A percentile compares a stretch with the other conserved stretches of the same genome.
These are phyloP conservation scores for Laticauda colubrina DNA, from an alignment of 2,113 vertebrate genomes.

Conservation along the genomic window DNA sequence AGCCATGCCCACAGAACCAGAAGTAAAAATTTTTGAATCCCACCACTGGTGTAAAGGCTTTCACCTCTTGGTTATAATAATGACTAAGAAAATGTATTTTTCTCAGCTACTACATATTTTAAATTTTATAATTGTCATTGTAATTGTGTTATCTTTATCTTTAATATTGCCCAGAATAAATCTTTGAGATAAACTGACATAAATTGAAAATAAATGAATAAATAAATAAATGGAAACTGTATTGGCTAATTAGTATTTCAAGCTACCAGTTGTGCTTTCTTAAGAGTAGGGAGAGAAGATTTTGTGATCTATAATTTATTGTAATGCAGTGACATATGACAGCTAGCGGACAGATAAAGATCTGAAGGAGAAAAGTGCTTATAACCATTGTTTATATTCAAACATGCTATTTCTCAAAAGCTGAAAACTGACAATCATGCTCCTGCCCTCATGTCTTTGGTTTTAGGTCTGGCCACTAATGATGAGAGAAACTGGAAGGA, in stretches of 20 bases:
- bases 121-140: background rate
- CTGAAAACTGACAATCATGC: background rate
- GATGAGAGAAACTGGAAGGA: constrained; percentile 52
- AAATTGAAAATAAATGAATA: background rate
- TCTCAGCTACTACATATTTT: background rate
- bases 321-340: background rate
- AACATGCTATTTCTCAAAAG: background rate
- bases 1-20: no score
- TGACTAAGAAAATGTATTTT: background rate
- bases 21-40: no score
- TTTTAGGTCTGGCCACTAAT: constrained; percentile 51
- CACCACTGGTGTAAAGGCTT: no score
- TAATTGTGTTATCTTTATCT: background rate
- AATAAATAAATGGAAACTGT: background rate
- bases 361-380: background rate
- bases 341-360: background rate
- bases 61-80: background rate
- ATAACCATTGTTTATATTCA: background rate
- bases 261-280: background rate
- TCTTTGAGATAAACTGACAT: background rate
- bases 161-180: background rate
- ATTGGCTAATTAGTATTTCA: background rate
- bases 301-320: background rate
- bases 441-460: background rate
- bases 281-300: background rate